Conservation (phyloP, 2,888 invertebrate genomes). For the Dynastes hyllus region DNA sequence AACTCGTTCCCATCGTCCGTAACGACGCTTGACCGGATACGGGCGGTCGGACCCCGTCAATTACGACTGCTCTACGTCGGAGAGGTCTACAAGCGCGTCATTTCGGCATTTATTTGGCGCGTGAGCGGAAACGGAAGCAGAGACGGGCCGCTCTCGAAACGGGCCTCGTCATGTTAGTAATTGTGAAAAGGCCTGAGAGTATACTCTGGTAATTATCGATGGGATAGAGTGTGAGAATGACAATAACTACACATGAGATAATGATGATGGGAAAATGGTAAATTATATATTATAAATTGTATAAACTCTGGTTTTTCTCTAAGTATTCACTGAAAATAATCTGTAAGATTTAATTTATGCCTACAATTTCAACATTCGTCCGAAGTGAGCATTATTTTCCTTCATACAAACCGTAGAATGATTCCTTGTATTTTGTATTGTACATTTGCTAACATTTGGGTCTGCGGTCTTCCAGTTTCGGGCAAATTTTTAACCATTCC, state of each 20-base stretch:
- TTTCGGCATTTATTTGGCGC: conserved; percentile 1
- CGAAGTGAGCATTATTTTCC: too few species aligned
- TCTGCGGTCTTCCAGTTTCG: too few species aligned
- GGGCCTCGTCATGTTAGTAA: not conserved
- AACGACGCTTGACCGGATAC: conserved; percentile 3
- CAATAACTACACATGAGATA: not conserved
- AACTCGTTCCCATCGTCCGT: not conserved
- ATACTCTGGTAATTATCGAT: not conserved
- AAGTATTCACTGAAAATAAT: too few species aligned
- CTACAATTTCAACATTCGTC: too few species aligned
- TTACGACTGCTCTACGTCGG: not conserved
- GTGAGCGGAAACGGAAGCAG: conserved; percentile 32
- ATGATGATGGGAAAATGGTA: not conserved
- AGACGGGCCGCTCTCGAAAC: not conserved
- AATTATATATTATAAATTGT: not conserved
- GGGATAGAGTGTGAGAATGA: not conserved
- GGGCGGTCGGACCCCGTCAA: not conserved
- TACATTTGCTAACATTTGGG: too few species aligned
- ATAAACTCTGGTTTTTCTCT: too few species aligned
- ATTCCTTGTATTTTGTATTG: too few species aligned
- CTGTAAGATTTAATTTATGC: too few species aligned
- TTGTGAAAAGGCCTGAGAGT: not conserved
- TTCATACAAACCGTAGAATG: too few species aligned
- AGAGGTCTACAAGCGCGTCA: not conserved
- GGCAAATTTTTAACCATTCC: too few species aligned